Base-by-base conservation (phyloP, 2,797 vertebrate genomes). In the Coendou prehensilis region DNA sequence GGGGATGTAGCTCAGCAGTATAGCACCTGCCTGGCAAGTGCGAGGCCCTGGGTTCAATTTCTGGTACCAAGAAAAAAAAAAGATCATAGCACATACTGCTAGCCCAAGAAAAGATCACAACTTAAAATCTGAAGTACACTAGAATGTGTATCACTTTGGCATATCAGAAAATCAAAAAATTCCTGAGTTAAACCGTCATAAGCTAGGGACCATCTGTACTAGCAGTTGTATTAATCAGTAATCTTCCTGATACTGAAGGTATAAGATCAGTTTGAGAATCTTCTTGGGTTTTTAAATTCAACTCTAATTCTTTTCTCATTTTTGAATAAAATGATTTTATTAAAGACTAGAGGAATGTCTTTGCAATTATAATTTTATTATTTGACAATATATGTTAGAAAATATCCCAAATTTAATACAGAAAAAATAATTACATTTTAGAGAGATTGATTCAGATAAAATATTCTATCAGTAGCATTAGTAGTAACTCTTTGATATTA, bases 361-460 rank as follows among this genome's bases (percentile, higher is more conserved):
- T 87, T 91, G 6, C 15, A 78, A n/a, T 76, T 82, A 73, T 33
- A 59, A 61, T 87, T 93, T 86, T 91, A 78, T 67, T 93, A 33
- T 87, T 95, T 92, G 22, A 79, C 50, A 89, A 9, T 93, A 37
- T 26, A 79, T 81, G 37, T 86, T 89, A 92, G 75, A 89, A 92
- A 95, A 88, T 76, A 22, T 45, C 47, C 33, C 41, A 83, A 56
- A 71, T 73, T 89, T 91, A 89, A 92, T 28, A 82, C 56, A 86
- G 61, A 64, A 90, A 92, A 88, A 76, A 23, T 1, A 63, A 20
- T 17, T 41, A 8, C 56, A 28, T 94, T 89, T 94, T 85, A 28
- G 93, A 94, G 93, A 94, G 82, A 67, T 71, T 87, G 63, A 81
- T 95, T 52, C 5, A 87, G 89, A 76, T 89, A 96, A 90, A 75